Base-by-base conservation (phyloP, 35 echinoderm and acorn worm genomes). In the Apostichopus parvimensis region DNA sequence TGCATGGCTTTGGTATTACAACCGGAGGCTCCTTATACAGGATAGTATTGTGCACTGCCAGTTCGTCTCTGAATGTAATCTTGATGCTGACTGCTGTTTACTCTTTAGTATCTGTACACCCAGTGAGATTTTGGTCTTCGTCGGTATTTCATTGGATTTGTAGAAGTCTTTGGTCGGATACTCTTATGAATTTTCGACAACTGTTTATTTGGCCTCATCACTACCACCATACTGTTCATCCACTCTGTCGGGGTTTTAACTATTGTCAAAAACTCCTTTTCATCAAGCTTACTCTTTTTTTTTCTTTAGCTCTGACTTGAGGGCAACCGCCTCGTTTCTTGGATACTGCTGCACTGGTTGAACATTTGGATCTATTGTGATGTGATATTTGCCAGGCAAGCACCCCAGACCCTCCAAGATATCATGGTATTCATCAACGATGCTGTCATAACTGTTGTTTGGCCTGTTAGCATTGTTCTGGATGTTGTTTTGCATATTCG, bases 351-450 rank as follows among this genome's bases (percentile, higher is more conserved):
- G 91, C 13, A 90, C 87, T 82, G 93, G 93, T 61, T 28, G 58
- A 9, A 83, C 66, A 17, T 56, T 91, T 26, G 77, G 54, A 56
- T 94, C 87, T 56, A 81, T 83, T 61, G 54, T 61, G 13, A 94
- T 79, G 24, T 85, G 77, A 89, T 94, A 90, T 82, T 91, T 88
- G 18, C 93, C 93, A 45, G 93, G 93, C 5, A 94, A 65, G 60
- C 93, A 94, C 18, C 87, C 93, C 10, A 94, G 59, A 1, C 93
- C 93, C 26, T 94, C 45, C 45, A 91, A 94, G 12, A 90, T 60
- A 77, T 94, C 93, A 26, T 91, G 73, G 59, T 94, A 94, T 91
- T 91, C 93, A 57, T 55, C 77, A 4, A 91, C n/a, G 5, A 94
- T 91, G n/a, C 83, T 53, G 22, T 87, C 56, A 64, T 64, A 87